phyloP scores from a whole-genome alignment of 2,113 vertebrate genomes.

The Limnothrissa miodon region DNA sequence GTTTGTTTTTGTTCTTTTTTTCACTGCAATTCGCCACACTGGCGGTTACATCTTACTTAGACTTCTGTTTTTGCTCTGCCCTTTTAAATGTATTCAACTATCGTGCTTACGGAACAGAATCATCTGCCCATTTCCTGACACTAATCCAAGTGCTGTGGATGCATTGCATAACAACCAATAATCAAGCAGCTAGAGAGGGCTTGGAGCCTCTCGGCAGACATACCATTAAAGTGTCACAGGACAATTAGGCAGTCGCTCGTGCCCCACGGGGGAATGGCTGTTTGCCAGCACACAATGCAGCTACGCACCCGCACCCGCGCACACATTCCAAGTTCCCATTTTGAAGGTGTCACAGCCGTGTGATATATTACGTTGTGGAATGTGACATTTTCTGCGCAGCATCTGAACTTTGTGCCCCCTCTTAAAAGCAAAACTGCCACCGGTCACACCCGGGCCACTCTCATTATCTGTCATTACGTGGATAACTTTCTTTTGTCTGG shows the following conservation, averaged over 20 bases:
- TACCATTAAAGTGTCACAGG: neutral
- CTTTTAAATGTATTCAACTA: neutral
- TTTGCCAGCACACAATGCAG: neutral
- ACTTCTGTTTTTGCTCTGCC: neutral
- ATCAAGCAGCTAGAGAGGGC: neutral
- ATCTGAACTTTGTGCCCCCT: neutral
- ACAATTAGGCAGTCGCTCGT: neutral
- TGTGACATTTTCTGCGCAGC: neutral
- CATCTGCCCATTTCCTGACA: neutral
- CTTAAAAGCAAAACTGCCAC: neutral
- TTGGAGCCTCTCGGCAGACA: neutral
- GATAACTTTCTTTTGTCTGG: neutral
- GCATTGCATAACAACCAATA: constrained; percentile 5
- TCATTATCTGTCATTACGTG: constrained; percentile 9
- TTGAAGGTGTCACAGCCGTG: neutral
- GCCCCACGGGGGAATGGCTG: neutral
- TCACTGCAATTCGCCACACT: neutral
- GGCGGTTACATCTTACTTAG: neutral
- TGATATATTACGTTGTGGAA: neutral
- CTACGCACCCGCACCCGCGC: neutral
- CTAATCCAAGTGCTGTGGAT: neutral
- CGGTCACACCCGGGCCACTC: neutral
- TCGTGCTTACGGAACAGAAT: neutral
- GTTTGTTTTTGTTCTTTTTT: neutral
- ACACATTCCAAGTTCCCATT: neutral